Conservation (phyloP, 2,888 invertebrate genomes). For the Leucophora obtusa region DNA sequence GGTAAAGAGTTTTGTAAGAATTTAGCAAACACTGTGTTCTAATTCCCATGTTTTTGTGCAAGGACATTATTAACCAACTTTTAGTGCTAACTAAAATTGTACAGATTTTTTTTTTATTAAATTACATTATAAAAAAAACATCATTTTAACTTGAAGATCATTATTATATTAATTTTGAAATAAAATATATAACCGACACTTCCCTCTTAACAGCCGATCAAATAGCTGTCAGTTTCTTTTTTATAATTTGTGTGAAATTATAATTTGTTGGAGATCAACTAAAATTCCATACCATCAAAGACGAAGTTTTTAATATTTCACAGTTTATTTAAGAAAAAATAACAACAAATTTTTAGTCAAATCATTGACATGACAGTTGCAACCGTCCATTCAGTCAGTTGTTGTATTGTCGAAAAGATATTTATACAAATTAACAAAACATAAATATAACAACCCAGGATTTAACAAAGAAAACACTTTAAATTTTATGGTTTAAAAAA, state of each 20-base stretch:
- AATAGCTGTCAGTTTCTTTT: conserved; percentile 6
- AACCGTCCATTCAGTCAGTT: conserved; percentile 25
- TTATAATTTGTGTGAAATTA: not conserved
- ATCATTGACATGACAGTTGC: conserved; percentile 42
- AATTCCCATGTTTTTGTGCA: too few relatives aligned
- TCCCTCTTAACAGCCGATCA: conserved; percentile 19
- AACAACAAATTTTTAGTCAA: conserved; percentile 11
- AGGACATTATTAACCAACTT: too few relatives aligned
- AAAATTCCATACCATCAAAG: conserved; percentile 8
- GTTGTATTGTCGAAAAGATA: conserved; percentile 28
- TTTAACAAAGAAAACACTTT: too few relatives aligned
- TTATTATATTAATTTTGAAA: not conserved
- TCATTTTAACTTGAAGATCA: too few relatives aligned
- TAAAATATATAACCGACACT: conserved; percentile 22
- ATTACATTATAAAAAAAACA: too few relatives aligned
- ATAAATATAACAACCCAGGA: not conserved
- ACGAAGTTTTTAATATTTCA: conserved; percentile 19
- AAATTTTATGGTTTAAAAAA: not conserved
- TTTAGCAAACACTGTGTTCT: too few relatives aligned
- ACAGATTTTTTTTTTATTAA: too few relatives aligned
- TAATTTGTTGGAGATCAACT: not conserved
- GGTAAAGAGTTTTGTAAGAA: too few relatives aligned
- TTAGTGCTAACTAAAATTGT: too few relatives aligned
- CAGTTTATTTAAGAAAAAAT: not conserved
- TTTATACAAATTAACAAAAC: conserved; percentile 28